Base-by-base conservation (phyloP, 37 sponge, comb jelly and placozoan genomes). In the Aplysina aerophoba region DNA sequence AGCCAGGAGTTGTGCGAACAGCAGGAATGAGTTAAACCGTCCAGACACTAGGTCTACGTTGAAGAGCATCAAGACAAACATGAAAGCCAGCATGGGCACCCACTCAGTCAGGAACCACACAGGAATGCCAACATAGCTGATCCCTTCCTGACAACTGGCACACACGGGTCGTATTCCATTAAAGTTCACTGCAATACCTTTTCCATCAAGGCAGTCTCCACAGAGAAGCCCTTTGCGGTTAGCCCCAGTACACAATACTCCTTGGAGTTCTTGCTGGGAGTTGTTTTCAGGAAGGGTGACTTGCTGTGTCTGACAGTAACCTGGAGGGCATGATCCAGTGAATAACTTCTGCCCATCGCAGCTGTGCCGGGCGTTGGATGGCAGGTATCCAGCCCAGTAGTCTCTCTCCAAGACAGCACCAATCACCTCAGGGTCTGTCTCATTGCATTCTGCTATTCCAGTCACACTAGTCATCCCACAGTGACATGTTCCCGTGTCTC, bases 31-130 rank as follows among this genome's bases (percentile, higher is more conserved):
- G 63, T 62, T 62, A 14, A 62, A 62, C 5, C 27, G 2, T 27
- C 63, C 63, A 13, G 63, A 62, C 63, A 62, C 63, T 27, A 62
- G n/a, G 13, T 62, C 63, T 27, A 62, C 13, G 63, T 62, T 62
- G 63, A 62, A 62, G 63, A 62, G 25, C n/a, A 62, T 22, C n/a
- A 62, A 22, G 25, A 62, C 63, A 62, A 25, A 22, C 63, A 62
- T 25, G n/a, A 62, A 22, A 11, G 27, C 4, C 12, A 62, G 63
- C 63, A 62, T 62, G 63, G 63, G 63, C 27, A 62, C 27, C 63
- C 63, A 62, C 27, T 62, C 63, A 28, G 11, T 25, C 27, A 62
- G 63, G 2, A 62, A 14, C 63, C 63, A 62, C 27, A 62, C 27
- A 62, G 11, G 63, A 25, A 62, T 62, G n/a, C 63, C 63, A 3